Base-by-base conservation (phyloP, 2,113 vertebrate species). In the Cryptoleucopteryx plumbea region DNA sequence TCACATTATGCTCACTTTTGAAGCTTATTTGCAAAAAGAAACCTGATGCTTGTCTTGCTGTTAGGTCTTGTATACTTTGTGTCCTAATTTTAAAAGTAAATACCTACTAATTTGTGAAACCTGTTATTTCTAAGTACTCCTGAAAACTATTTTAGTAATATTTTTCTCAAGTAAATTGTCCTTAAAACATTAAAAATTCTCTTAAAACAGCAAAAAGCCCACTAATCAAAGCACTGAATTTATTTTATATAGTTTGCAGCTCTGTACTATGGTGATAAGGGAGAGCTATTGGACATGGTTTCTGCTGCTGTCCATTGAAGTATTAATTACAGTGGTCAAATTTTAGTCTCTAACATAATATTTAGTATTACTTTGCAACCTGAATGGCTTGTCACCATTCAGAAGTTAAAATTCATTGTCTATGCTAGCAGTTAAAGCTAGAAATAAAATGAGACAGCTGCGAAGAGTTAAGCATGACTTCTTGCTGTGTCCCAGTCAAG, bases 181-280 rank as follows among this genome's bases (percentile, higher is more conserved):
- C 15, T 52, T 61, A 67, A 62, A 55, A 8, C 29, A 38, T 31
- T 56, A 66, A 83, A 80, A 73, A 56, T 36, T 19, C 3, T 65
- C 53, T 58, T 58, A 40, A 70, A 77, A 18, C 3, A 20, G 16
- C 10, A 78, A 71, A 62, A 6, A 1, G 2, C 20, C 48, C 15
- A 23, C 18, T 59, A 59, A 52, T 11, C 9, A 40, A 40, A 80
- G 21, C 7, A 40, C 16, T 55, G 19, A 48, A 59, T 84, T 66
- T 59, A 20, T 40, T 63, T 74, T 50, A 10, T 27, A 0, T 31
- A 42, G 58, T 63, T 84, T 59, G 32, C 34, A 38, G 19, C 9
- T 61, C 15, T 38, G 19, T 63, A n/a, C 20, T 82, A 0, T 31
- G 25, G 14, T 0, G 0, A 1, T 79, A 53, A 48, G 21, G 66